Evolutionary conservation across 2,113 vertebrate genomes (phyloP).

Genomic region (Turnix velox): DNA sequence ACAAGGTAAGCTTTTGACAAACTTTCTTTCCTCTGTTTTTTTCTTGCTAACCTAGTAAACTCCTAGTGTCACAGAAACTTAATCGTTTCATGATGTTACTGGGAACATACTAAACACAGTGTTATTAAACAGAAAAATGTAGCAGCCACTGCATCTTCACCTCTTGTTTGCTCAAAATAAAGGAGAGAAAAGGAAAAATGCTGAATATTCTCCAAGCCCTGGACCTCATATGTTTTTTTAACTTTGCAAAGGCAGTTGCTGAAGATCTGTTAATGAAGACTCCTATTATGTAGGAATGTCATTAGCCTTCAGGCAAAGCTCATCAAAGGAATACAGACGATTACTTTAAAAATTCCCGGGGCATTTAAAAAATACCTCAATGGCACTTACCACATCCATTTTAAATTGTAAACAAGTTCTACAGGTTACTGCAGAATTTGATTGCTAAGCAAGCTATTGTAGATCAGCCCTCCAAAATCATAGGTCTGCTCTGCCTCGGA

Average conservation of each 20-base stretch:
- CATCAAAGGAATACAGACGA: constrained; percentile 36
- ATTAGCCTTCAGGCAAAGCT: constrained; percentile 31
- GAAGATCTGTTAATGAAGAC: not conserved
- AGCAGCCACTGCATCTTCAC: not conserved
- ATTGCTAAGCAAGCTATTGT: not conserved
- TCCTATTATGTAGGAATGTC: constrained; percentile 32
- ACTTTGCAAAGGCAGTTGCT: not conserved
- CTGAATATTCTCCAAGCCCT: not conserved
- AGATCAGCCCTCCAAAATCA: not conserved
- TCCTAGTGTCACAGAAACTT: not conserved
- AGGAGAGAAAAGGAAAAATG: not conserved
- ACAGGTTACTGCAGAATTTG: not conserved
- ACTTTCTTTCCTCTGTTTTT: not conserved
- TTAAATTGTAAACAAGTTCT: not conserved
- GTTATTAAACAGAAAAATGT: not conserved
- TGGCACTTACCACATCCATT: not conserved
- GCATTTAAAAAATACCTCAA: not conserved
- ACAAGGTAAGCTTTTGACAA: not conserved
- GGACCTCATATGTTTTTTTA: not conserved
- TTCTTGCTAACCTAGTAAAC: not conserved
- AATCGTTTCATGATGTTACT: not conserved
- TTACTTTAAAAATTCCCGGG: not conserved
- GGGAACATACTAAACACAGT: not conserved
- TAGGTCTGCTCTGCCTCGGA: not conserved
- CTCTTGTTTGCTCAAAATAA: not conserved